phyloP scores from a whole-genome alignment of 2,113 vertebrate genomes.

The Eolophus roseicapilla region DNA sequence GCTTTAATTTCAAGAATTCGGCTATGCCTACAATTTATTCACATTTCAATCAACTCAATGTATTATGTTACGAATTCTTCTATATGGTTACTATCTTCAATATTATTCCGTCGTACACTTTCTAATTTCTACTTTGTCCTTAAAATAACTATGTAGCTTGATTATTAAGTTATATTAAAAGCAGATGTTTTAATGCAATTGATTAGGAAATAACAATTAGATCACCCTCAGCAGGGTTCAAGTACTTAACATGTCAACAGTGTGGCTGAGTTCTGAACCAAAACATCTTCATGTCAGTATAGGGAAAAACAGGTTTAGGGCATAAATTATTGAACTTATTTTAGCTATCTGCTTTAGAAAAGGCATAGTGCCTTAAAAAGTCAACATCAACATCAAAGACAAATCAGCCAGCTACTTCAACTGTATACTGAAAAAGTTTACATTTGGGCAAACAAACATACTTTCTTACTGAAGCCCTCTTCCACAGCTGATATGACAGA shows the following conservation, averaged over 20 bases:
- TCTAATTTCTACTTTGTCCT: neutral
- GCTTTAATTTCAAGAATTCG: neutral
- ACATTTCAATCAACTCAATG: neutral
- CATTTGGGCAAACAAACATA: neutral
- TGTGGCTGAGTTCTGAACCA: neutral
- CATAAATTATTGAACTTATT: neutral
- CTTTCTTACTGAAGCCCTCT: neutral
- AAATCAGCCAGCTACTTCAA: neutral
- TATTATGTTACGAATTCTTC: neutral
- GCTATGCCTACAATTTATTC: neutral
- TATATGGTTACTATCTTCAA: neutral
- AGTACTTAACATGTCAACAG: neutral
- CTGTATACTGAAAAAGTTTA: neutral
- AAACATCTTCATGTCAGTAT: neutral
- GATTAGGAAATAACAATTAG: neutral
- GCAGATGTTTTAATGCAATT: neutral
- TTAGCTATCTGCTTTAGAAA: neutral
- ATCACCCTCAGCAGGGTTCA: neutral
- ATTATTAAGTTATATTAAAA: neutral
- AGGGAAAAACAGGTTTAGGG: neutral
- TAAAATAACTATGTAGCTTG: neutral
- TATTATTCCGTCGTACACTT: neutral
- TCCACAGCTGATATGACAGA: neutral
- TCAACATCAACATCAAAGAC: neutral
- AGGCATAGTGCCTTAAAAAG: neutral